Base-by-base conservation (phyloP, 2,113 vertebrate species). In the Fukomys damarensis region DNA sequence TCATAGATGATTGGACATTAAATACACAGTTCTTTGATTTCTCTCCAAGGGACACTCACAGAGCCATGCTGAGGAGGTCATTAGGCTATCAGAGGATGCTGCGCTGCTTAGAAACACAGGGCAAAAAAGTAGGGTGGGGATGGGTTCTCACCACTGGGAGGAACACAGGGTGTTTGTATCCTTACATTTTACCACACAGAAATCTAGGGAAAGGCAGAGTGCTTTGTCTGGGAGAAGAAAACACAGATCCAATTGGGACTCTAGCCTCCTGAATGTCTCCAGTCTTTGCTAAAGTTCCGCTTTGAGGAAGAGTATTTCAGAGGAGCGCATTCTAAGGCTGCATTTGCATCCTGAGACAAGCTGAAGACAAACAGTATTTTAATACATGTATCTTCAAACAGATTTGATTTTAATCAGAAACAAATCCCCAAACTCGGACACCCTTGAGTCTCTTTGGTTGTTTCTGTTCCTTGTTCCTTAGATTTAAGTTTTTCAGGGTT, bases 371-470 rank as follows among this genome's bases (percentile, higher is more conserved):
- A 74, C 24, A 49, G 43, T 56, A 61, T 94, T 96, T 41, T 94
- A 95, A 94, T 61, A 43, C 68, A 68, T n/a, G 24, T n/a, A n/a
- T 46, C 74, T 70, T 91, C 41, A 56, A 86, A 89, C 49, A 70
- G 43, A 63, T 94, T 94, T 96, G 19, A 74, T 96, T 95, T 95
- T 91, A 77, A 93, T 96, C 89, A 94, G 82, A 76, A 96, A 81
- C 92, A 93, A 70, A 70, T 92, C 70, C 56, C 65, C 49, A 79
- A 86, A 46, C 28, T 20, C 46, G 86, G 96, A 87, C 56, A 88
- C 35, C 20, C 22, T 65, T 74, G 56, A 91, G 83, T 54, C 89
- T 24, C 43, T 52, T n/a, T 43, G 26, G 79, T 41, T 81, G 49
- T 86, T 56, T 96, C 65, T 63, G 16, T 82, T 79, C 46, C 88